Base-by-base conservation (phyloP, 1,140 invertebrate genomes). In the Belonocnema kinseyi region DNA sequence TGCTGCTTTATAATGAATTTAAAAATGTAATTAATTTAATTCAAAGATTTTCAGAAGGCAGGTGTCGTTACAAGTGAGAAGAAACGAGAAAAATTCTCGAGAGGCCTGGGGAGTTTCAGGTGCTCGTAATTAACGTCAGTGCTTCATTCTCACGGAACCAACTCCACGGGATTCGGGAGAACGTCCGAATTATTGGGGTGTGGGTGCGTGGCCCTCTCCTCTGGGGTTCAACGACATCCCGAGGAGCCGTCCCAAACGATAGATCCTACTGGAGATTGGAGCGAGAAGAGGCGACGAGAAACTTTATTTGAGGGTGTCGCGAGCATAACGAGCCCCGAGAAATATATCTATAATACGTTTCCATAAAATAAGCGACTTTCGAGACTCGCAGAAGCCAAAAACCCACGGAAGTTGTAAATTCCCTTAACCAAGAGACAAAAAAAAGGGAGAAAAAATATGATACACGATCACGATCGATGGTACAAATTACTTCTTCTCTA, bases 321-420 rank as follows among this genome's bases (percentile, higher is more conserved):
- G 53, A 54, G 53, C 53, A 19, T 54, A 54, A 54, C 53, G 53
- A 54, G 53, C n/a, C 53, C 17, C 53, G 53, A 54, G 53, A 54
- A 54, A 54, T 54, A 54, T 54, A 54, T 54, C 53, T 17, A 54
- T 54, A 54, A 54, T 19, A 17, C 53, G 53, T 54, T 54, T 54
- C n/a, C 53, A 54, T 54, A 19, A 54, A 54, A 54, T 54, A 54
- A 54, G 53, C 53, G 53, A 54, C n/a, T 54, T 54, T 54, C 53
- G 53, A 10, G 53, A 19, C 53, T 4, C 53, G n/a, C n/a, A n/a
- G n/a, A 54, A 54, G n/a, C 53, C 53, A 16, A 54, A 54, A 54
- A 54, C n/a, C 53, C 53, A 19, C 53, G 53, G 53, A 54, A 54
- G 53, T 54, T 54, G 53, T 54, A 54, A 54, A 54, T 54, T 19